phyloP scores from a whole-genome alignment of 1,140 invertebrate species.

The Pinna nobilis region DNA sequence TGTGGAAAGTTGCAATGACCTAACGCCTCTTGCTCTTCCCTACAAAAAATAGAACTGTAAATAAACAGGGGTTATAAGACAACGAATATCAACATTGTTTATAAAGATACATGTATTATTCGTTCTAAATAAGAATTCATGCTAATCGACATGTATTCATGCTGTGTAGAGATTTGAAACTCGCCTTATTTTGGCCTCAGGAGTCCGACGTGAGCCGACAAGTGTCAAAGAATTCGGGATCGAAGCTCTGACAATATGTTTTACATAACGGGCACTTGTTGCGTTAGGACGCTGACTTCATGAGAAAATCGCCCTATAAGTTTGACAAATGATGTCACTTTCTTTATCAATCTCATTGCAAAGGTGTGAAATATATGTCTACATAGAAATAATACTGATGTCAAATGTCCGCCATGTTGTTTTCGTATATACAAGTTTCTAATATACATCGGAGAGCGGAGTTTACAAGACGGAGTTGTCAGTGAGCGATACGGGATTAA shows the following conservation, averaged over 20 bases:
- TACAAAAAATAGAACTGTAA: not conserved
- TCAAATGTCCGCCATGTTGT: slow-evolving; percentile 33
- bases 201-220: not conserved
- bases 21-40: no score
- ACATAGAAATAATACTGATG: slow-evolving; percentile 4
- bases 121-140: not conserved
- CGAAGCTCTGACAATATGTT: slow-evolving; percentile 7
- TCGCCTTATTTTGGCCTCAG: not conserved
- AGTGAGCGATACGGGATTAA: no score
- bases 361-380: not conserved
- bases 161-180: not conserved
- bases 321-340: not conserved
- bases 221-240: not conserved
- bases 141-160: not conserved
- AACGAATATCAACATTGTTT: no score
- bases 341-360: not conserved
- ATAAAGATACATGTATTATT: not conserved
- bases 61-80: no score
- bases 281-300: not conserved
- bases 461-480: not conserved
- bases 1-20: no score
- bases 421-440: slow-evolving; percentile 7
- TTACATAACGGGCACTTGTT: slow-evolving; percentile 12
- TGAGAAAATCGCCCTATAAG: not conserved
- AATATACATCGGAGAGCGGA: not conserved